Percentiles rank a stretch among this genome's conserved stretches.
phyloP scores from a whole-genome alignment of 2,797 vertebrate genomes.

The Paguma larvata region DNA sequence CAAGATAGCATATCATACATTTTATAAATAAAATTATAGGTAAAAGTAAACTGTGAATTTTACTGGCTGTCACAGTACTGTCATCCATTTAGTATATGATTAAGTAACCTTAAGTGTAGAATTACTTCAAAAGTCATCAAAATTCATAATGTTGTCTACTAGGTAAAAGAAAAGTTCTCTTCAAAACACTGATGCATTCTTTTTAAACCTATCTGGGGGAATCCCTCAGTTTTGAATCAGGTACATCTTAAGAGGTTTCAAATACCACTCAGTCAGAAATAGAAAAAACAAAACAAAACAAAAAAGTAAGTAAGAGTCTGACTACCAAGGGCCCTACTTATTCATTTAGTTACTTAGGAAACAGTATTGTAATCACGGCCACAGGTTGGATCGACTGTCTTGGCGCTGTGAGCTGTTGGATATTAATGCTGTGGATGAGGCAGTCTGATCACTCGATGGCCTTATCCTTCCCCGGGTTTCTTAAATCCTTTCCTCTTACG shows the following conservation, averaged over 20 bases:
- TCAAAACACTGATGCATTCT: conserved; percentile 77
- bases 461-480: conserved; percentile 56
- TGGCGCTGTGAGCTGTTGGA: conserved; percentile 72
- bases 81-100: conserved; percentile 11
- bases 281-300: conserved; percentile 74
- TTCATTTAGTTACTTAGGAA: conserved; percentile 70
- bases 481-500: conserved; percentile 65
- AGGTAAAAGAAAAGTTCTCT: conserved; percentile 75
- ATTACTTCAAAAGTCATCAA: conserved; percentile 57
- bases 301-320: conserved; percentile 64
- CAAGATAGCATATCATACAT: neutral
- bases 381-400: conserved; percentile 52
- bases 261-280: conserved; percentile 78
- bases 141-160: conserved; percentile 70
- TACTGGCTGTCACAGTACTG: neutral
- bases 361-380: conserved; percentile 70
- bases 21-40: conserved; percentile 56
- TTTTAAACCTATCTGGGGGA: conserved; percentile 82
- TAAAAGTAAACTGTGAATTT: conserved; percentile 2
- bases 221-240: conserved; percentile 86
- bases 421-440: conserved; percentile 76
- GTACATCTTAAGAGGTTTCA: conserved; percentile 82
- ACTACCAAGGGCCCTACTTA: conserved; percentile 26
- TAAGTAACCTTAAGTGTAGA: conserved; percentile 43
- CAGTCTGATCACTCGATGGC: conserved; percentile 62